phyloP scores from a whole-genome alignment of 2,888 invertebrate species.

The Cephonodes hylas region DNA sequence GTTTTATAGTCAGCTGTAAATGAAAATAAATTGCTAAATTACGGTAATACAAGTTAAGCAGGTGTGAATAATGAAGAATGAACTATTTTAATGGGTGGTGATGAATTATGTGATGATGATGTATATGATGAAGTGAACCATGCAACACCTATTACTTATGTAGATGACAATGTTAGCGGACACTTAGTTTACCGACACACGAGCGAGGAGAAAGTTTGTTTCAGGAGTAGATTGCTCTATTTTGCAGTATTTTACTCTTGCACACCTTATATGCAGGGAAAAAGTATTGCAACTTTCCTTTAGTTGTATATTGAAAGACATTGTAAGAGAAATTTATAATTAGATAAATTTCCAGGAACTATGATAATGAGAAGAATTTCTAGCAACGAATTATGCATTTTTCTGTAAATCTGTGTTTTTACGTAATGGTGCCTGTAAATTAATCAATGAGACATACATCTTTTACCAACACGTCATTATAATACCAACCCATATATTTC shows the following conservation, averaged over 20 bases:
- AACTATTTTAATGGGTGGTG: neutral
- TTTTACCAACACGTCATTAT: too few relatives aligned
- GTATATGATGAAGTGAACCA: slow-evolving; percentile 16
- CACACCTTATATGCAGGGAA: too few relatives aligned
- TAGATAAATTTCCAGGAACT: too few relatives aligned
- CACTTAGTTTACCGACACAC: slow-evolving; percentile 38
- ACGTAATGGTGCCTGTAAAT: too few relatives aligned
- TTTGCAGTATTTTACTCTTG: neutral
- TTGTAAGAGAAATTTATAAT: too few relatives aligned
- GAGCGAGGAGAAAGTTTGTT: neutral
- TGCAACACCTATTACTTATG: slow-evolving; percentile 24
- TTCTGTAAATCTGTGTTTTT: too few relatives aligned
- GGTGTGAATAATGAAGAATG: slow-evolving; percentile 9
- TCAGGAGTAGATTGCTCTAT: neutral
- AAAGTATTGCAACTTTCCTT: too few relatives aligned
- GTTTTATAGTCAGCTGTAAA: neutral
- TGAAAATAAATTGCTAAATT: neutral
- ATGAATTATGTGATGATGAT: neutral
- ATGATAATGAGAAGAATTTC: too few relatives aligned
- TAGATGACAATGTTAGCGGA: slow-evolving; percentile 33
- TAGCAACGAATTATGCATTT: too few relatives aligned
- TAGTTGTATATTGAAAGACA: too few relatives aligned
- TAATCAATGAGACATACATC: too few relatives aligned
- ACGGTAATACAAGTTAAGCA: slow-evolving; percentile 9
- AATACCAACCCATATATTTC: too few relatives aligned